Base-by-base conservation (phyloP, 2,797 vertebrate genomes). In the Tapirus indicus region DNA sequence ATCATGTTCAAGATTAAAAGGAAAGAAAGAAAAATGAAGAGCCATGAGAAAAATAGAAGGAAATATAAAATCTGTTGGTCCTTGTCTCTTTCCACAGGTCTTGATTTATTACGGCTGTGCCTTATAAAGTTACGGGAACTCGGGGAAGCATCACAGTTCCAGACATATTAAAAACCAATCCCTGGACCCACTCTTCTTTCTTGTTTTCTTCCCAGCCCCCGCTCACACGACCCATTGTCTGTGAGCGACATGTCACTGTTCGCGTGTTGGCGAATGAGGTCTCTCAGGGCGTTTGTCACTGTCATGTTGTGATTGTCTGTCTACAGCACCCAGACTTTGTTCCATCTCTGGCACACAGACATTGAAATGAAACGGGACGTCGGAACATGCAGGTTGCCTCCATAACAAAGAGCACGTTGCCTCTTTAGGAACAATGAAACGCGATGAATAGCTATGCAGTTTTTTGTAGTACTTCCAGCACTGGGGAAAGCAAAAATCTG, bases 301-400 rank as follows among this genome's bases (percentile, higher is more conserved):
- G 91, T 97, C 96, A 58, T 97, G 96, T 96, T 98, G 86, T 75
- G 93, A 94, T 96, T 98, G 94, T 97, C 83, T 89, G 90, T 96
- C 68, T 74, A 90, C 88, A 88, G 96, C 82, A 66, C 77, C 91
- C 91, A 91, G 92, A 97, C 95, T 97, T 95, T 98, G 96, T 97
- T 97, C 93, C 97, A 84, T 97, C 94, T 96, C 86, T 93, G 95
- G 87, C 71, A 5, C 88, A 85, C 41, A 96, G 97, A 92, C 79
- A 52, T 64, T 72, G 97, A 95, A 97, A 96, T 93, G 96, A 96
- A 97, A 97, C 75, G 86, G 82, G 89, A 49, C 93, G 86, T 97
- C 1, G 2, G 93, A 83, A 97, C 97, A 97, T 97, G 95, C 97
- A 98, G 98, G 96, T 98, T 98, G 96, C 86, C 64, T 94, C 71